These are phyloP conservation scores for Anodontia alba DNA, from an alignment of 2,888 invertebrate species.

Conservation along the genomic window DNA sequence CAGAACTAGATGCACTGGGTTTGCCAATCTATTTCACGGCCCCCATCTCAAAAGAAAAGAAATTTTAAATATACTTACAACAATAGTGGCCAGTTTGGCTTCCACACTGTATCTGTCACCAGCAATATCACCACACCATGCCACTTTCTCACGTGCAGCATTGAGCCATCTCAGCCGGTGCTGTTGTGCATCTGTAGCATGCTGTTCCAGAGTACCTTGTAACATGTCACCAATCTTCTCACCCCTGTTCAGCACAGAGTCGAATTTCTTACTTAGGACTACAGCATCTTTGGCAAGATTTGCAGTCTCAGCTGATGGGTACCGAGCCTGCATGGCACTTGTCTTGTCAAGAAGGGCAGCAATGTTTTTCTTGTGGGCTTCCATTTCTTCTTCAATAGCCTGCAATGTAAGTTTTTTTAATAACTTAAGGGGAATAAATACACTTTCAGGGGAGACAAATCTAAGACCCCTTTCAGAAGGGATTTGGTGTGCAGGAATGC, in stretches of 20 bases:
- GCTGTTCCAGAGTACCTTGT: constrained; percentile 93
- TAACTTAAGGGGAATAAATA: too few species aligned
- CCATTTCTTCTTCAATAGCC: constrained; percentile 89
- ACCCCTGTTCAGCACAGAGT: constrained; percentile 91
- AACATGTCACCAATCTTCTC: constrained; percentile 88
- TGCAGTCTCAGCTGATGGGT: constrained; percentile 80
- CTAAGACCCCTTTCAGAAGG: too few species aligned
- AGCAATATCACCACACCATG: constrained; percentile 90
- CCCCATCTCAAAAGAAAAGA: too few species aligned
- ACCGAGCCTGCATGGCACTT: constrained; percentile 72
- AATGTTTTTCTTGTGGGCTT: constrained; percentile 90
- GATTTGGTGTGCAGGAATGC: too few species aligned
- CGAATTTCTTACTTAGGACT: constrained; percentile 86
- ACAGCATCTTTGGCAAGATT: constrained; percentile 80
- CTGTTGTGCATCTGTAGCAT: constrained; percentile 93
- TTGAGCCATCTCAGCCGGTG: constrained; percentile 92
- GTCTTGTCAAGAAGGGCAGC: constrained; percentile 92
- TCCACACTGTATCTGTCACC: constrained; percentile 94
- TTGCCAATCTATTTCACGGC: too few species aligned
- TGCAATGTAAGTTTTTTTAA: constrained; percentile 48
- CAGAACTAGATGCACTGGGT: too few species aligned
- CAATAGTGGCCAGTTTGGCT: constrained; percentile 91
- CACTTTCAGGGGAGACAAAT: too few species aligned
- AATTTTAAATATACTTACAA: constrained; percentile 72
- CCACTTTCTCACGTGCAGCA: constrained; percentile 93